phyloP scores from a whole-genome alignment of 2,113 vertebrate genomes.

The Centropristis striata region DNA sequence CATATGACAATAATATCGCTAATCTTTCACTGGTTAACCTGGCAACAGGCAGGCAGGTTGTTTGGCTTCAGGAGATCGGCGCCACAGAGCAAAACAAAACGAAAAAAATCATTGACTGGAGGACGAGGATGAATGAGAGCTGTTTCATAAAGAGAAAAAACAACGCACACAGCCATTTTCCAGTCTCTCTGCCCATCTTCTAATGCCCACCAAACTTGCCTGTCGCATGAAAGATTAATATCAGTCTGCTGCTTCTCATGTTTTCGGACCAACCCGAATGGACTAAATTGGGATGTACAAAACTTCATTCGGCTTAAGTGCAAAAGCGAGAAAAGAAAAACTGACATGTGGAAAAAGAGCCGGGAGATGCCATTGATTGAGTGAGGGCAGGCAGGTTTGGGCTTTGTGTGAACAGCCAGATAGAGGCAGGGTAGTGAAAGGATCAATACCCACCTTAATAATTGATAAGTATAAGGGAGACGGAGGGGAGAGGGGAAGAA shows the following conservation, averaged over 20 bases:
- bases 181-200: conserved; percentile 42
- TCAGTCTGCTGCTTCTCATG: conserved; percentile 40
- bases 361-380: conserved; percentile 83
- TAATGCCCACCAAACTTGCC: conserved; percentile 56
- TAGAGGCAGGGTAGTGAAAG: conserved; percentile 85
- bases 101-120: conserved; percentile 27
- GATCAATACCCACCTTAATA: conserved; percentile 88
- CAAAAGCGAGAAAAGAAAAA: conserved; percentile 75
- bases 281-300: conserved; percentile 54
- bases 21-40: conserved; percentile 76
- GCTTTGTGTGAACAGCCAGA: conserved; percentile 86
- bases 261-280: conserved; percentile 67
- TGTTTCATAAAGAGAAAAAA: conserved; percentile 50
- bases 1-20: conserved; percentile 77
- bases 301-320: conserved; percentile 64
- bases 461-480: conserved; percentile 86
- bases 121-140: conserved; percentile 33
- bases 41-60: conserved; percentile 62
- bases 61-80: conserved; percentile 45
- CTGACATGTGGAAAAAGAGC: conserved; percentile 71
- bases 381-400: conserved; percentile 80
- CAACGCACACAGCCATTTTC: conserved; percentile 53
- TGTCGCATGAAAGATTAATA: conserved; percentile 69
- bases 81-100: conserved; percentile 44
- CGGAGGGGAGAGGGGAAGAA: conserved; percentile 57